Evolutionary conservation across 2,113 vertebrate species (phyloP), one percentile per base, ranked within the genome.

Genomic region (Notarius lentiginosus): DNA sequence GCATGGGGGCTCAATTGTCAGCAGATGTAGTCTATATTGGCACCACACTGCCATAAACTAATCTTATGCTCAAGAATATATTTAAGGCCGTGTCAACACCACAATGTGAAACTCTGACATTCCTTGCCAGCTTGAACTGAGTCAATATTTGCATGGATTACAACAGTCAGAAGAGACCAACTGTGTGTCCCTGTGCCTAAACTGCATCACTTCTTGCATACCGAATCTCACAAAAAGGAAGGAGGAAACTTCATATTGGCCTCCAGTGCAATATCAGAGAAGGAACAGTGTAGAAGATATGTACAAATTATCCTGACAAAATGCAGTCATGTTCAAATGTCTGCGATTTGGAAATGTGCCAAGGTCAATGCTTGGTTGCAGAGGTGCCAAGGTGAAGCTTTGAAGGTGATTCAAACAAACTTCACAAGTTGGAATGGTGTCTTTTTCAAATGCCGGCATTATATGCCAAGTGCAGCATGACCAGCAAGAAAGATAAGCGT

Each of bases 241-340:
- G 68, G 72, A 24, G 24, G 55, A 79, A 77, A 12, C 12, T 84
- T 77, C 58, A 85, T 63, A 82, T 83, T 63, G 14, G 27, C 72
- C 15, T 49, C 63, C 60, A 27, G 61, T 91, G 76, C 91, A 89
- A 90, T 88, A 84, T 84, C 70, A 88, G 63, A 79, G 34, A 68
- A 72, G 87, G 77, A 90, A 86, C 82, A 79, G 83, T 79, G 65
- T 77, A 87, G 68, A 86, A 86, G 91, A 89, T 89, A 89, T 90
- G 84, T 86, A 91, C 83, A 92, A 93, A 94, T 93, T 90, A 89
- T 91, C 80, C 90, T 76, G 85, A 88, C 89, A 41, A 83, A 86
- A 88, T 89, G 87, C 91, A 91, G 92, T 92, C 82, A 80, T 79
- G 90, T 84, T 89, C 65, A 90, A 90, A 92, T 91, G 89, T 86